phyloP scores from a whole-genome alignment of 2,113 vertebrate species.

The Psammodynastes pulverulentus region DNA sequence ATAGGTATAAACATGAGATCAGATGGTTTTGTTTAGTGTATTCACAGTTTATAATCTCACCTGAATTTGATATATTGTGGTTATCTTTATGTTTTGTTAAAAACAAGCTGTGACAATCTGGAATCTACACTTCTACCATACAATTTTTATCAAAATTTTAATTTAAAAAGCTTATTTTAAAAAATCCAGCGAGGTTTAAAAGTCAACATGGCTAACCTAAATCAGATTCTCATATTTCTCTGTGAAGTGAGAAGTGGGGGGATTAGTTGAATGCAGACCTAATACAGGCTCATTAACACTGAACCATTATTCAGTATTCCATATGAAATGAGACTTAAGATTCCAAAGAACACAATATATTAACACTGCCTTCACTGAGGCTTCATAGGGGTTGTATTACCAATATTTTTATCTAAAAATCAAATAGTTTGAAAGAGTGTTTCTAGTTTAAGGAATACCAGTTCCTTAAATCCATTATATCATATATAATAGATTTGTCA shows the following conservation, averaged over 20 bases:
- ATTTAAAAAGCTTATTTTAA: background rate
- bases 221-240: background rate
- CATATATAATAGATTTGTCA: conserved; percentile 84
- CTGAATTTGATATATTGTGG: background rate
- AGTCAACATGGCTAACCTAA: background rate
- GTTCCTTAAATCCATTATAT: conserved; percentile 40
- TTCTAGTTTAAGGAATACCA: background rate
- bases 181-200: background rate
- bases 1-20: background rate
- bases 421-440: conserved; percentile 6
- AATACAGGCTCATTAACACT: background rate
- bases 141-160: background rate
- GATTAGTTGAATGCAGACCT: background rate
- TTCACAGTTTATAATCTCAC: background rate
- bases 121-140: background rate
- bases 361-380: background rate
- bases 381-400: background rate
- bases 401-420: background rate
- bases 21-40: background rate
- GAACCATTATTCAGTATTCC: background rate
- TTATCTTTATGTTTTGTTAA: background rate
- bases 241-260: background rate
- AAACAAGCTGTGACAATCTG: background rate
- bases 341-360: background rate
- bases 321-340: background rate